Evolutionary conservation across 1,140 invertebrate species (phyloP), one percentile per base, ranked within the genome.

Genomic region (Tetranychus cinnabarinus): DNA sequence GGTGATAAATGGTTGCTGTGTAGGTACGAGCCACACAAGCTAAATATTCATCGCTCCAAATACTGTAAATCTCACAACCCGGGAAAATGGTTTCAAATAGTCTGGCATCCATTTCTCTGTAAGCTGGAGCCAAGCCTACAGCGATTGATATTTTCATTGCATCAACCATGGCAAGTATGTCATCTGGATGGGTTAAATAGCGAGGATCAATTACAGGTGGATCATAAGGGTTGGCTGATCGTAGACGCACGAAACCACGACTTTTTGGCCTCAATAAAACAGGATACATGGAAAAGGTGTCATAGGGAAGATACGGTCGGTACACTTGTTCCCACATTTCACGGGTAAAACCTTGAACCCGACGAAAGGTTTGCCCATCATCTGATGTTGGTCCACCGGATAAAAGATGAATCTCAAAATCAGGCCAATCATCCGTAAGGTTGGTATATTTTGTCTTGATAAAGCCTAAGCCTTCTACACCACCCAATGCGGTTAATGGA

Each of bases 181-280:
- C 83, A 34, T 81, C 77, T 1, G 76, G 65, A 70, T 82, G 72
- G 34, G 76, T 71, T 56, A 85, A 81, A 66, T 88, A 89, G 65
- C 87, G 78, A 76, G 92, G 88, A 69, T 90, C 85, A 58, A 97
- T 90, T 15, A 88, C 77, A 0, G 93, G 93, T 69, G 89, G 84
- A 64, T 90, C 83, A 63, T 82, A 83, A 0, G 92, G 92, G 74
- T 92, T 85, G 31, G 79, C 79, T 59, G 82, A 85, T 6, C 84
- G 74, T 4, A 95, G 69, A 63, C 81, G 82, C 15, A 95, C 84
- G 15, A 77, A 75, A 0, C 90, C 90, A 65, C 77, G 78, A 64
- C 85, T 88, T 62, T 72, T 68, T 5, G 77, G 77, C 50, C 90
- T 75, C 3, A 93, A 69, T 35, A 89, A 68, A 78, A 90, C 86